Conservation (phyloP, 2,113 vertebrate genomes). For the Nansenia antarctica region DNA sequence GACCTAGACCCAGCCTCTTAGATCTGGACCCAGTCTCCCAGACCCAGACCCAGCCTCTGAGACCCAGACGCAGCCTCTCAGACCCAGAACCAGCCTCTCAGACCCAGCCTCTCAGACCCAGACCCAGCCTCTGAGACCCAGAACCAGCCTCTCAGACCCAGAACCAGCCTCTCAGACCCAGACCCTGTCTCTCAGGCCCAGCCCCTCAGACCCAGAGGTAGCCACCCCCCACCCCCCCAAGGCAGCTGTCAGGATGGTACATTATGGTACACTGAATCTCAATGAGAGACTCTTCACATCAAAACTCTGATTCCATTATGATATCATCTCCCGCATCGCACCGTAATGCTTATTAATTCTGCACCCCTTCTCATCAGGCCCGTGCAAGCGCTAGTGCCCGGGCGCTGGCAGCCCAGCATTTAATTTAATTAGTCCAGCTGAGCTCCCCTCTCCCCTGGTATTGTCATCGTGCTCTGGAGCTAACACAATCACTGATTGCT, state of each 20-base stretch:
- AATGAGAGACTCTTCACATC: conserved; percentile 85
- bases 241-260: conserved; percentile 84
- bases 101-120: background rate
- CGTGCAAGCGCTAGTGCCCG: conserved; percentile 70
- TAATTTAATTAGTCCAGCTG: conserved; percentile 98
- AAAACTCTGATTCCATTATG: conserved; percentile 83
- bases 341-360: conserved; percentile 91
- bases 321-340: conserved; percentile 87
- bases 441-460: conserved; percentile 86
- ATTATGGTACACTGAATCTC: conserved; percentile 86
- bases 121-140: background rate
- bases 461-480: conserved; percentile 86
- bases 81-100: background rate
- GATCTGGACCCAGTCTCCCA: too few relatives aligned
- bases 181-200: background rate
- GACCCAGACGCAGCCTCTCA: background rate
- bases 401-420: conserved; percentile 79
- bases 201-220: background rate
- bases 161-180: background rate
- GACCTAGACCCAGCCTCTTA: too few relatives aligned
- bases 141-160: background rate
- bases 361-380: conserved; percentile 86
- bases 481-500: conserved; percentile 96
- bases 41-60: background rate
- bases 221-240: conserved; percentile 6